Conservation (phyloP, 2,797 vertebrate genomes). For the Cuculus canorus region DNA sequence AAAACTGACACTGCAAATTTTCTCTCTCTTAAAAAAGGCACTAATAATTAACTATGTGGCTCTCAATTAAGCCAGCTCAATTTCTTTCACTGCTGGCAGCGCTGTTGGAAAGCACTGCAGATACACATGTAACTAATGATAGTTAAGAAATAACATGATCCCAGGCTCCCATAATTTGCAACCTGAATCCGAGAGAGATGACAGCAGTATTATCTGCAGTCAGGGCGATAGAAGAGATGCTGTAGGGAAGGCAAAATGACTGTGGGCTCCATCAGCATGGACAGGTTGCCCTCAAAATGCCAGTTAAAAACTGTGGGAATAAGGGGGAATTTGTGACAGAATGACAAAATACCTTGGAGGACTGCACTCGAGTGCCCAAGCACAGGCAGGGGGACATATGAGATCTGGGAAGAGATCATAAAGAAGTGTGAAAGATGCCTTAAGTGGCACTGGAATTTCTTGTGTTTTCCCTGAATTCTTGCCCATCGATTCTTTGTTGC, state of each 20-base stretch:
- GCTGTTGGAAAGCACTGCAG: not conserved
- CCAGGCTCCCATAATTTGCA: not conserved
- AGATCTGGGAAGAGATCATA: not conserved
- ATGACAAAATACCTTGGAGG: not conserved
- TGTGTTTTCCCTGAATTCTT: not conserved
- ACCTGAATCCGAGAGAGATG: not conserved
- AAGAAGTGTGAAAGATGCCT: not conserved
- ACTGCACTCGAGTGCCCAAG: not conserved
- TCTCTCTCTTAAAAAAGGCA: slow-evolving; percentile 8
- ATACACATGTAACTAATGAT: slow-evolving; percentile 5
- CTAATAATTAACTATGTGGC: slow-evolving; percentile 44
- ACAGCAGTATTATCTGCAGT: not conserved
- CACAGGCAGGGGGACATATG: not conserved
- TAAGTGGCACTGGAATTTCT: not conserved
- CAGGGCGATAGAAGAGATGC: not conserved
- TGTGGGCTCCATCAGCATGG: rapidly evolving
- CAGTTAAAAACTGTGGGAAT: not conserved
- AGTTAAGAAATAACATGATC: not conserved
- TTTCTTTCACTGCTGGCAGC: slow-evolving; percentile 13
- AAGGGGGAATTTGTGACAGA: not conserved
- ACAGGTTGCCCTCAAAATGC: not conserved
- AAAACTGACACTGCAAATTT: slow-evolving; percentile 38
- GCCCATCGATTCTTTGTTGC: not conserved
- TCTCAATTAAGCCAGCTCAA: slow-evolving; percentile 32
- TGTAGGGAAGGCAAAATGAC: not conserved